Base-by-base conservation (phyloP, 1,140 invertebrate species). In the Meloidogyne hapla region DNA sequence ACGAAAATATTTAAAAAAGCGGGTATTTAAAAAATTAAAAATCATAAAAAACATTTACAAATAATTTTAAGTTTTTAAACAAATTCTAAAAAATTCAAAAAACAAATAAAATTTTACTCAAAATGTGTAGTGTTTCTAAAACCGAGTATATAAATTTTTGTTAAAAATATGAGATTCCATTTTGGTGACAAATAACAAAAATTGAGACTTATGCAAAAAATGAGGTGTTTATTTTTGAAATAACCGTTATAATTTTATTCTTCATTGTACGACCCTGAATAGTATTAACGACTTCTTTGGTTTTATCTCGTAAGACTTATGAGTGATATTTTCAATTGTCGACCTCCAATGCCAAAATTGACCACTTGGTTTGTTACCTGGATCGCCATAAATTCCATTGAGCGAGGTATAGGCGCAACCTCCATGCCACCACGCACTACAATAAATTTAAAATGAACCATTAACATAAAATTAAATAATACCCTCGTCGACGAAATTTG, bases 381-480 rank as follows among this genome's bases (percentile, higher is more conserved):
- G 12, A 56, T 56, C 48, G 6, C 69, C 69, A 33, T 72, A 72
- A 23, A 21, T 18, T 23, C 69, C 69, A 56, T 72, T 72, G 12
- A 72, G 69, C 25, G 45, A 48, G 3, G 33, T 72, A 33, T 72
- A 62, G 21, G 69, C 69, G 15, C 69, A 72, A 18, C 62, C 45
- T 0, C 42, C 33, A 33, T 72, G 69, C 69, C 69, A 72, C 69
- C 69, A 72, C 12, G 69, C 69, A 4, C 69, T 72, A 23, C 26
- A 28, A 26, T n/a, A 48, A 62, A 21, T 33, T 61, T n/a, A 48
- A 42, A 72, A 61, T 71, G 1, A 12, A 25, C 56, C 4, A 4
- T 61, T 42, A 9, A 72, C 3, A n/a, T n/a, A n/a, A 56, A 56
- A 56, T 56, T 56, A 15, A 45, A 45, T 65, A 40, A n/a, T 72